A percentile compares a stretch with the other conserved stretches of the same genome.
Conservation (phyloP, 2,113 vertebrate species). For the Oreochromis niloticus region DNA sequence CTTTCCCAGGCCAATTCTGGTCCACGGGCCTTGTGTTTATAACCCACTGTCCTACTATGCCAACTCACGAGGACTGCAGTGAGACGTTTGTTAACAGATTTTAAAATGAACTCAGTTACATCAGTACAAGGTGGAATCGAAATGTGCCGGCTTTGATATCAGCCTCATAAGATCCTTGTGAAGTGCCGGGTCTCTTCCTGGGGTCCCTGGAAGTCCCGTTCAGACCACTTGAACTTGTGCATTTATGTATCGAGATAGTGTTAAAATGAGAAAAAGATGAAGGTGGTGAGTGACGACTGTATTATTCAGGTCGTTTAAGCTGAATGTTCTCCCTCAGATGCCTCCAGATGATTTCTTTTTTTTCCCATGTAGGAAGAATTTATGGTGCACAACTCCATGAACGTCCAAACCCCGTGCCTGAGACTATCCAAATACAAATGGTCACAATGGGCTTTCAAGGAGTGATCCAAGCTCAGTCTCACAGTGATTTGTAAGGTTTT, state of each 20-base stretch:
- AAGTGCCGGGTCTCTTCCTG: neutral
- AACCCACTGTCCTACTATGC: neutral
- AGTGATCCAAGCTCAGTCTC: neutral
- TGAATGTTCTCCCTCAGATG: neutral
- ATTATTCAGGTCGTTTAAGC: neutral
- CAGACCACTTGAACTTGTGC: neutral
- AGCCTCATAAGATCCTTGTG: neutral
- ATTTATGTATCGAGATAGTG: neutral
- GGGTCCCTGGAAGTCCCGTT: neutral
- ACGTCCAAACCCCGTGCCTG: neutral
- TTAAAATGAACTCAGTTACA: neutral
- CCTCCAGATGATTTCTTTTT: neutral
- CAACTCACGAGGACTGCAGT: neutral
- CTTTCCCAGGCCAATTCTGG: neutral
- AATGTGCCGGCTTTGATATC: neutral
- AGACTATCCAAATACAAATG: neutral
- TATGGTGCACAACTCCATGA: neutral
- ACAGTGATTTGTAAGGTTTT: neutral
- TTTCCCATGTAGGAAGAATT: neutral
- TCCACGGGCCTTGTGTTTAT: neutral
- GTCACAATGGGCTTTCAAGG: neutral
- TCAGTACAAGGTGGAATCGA: neutral
- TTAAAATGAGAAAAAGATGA: neutral
- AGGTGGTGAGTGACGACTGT: neutral
- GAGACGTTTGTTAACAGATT: neutral